Conservation (phyloP, 2,888 invertebrate species). For the Taenaris catops region DNA sequence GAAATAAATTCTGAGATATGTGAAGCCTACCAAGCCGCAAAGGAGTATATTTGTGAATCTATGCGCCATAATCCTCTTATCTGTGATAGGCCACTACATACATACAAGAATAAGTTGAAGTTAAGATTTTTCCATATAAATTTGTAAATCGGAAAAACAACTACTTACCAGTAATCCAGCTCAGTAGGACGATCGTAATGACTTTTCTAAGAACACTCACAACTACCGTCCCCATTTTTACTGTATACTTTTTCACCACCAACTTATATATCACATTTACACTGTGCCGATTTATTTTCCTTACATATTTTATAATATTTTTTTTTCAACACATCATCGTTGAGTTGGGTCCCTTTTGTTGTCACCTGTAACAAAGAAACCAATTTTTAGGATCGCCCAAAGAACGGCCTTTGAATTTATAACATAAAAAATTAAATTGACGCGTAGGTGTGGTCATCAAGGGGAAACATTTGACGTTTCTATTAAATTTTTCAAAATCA, state of each 20-base stretch:
- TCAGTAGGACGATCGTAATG: slow-evolving; percentile 42
- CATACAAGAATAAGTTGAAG: too few species aligned
- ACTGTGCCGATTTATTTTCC: slow-evolving; percentile 23
- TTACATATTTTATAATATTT: slow-evolving; percentile 24
- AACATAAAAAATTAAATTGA: slow-evolving; percentile 9
- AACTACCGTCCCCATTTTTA: slow-evolving; percentile 49
- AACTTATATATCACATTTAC: slow-evolving; percentile 17
- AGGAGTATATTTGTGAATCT: too few species aligned
- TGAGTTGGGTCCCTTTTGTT: slow-evolving; percentile 29
- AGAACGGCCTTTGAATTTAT: slow-evolving; percentile 22
- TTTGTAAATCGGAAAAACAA: too few species aligned
- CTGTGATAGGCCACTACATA: too few species aligned
- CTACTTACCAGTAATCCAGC: slow-evolving; percentile 58
- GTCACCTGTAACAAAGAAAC: slow-evolving; percentile 55
- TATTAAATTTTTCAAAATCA: slow-evolving; percentile 10
- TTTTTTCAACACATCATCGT: slow-evolving; percentile 26
- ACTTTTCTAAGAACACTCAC: slow-evolving; percentile 33
- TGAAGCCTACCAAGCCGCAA: too few species aligned
- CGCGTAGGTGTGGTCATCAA: slow-evolving; percentile 10
- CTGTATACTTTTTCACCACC: slow-evolving; percentile 6
- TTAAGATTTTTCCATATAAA: too few species aligned
- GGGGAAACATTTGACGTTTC: slow-evolving; percentile 9
- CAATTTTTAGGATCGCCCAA: slow-evolving; percentile 28
- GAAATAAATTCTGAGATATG: too few species aligned
- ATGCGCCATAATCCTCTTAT: too few species aligned